phyloP scores from a whole-genome alignment of 2,113 vertebrate species.

The Cinclus mexicanus region DNA sequence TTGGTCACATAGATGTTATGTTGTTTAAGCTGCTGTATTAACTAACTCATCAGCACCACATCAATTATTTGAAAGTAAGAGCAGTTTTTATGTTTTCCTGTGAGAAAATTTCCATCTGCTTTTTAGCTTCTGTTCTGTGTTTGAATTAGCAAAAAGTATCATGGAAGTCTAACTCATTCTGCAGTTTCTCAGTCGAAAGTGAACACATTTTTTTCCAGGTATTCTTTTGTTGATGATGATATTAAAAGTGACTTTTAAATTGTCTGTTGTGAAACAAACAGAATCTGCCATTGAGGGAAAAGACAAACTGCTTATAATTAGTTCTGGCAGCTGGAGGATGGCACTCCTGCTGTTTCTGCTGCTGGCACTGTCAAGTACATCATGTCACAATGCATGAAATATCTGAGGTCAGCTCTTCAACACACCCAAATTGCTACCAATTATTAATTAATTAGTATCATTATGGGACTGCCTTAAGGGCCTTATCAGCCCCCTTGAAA shows the following conservation, averaged over 20 bases:
- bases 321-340: conserved; percentile 65
- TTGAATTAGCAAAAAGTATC: background rate
- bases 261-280: conserved; percentile 42
- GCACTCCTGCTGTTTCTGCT: conserved; percentile 66
- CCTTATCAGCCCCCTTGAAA: background rate
- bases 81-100: background rate
- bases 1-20: background rate
- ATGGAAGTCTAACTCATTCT: background rate
- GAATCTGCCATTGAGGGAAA: conserved; percentile 23
- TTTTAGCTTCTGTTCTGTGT: background rate
- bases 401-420: conserved; percentile 53
- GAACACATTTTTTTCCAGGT: background rate
- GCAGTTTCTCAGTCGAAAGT: background rate
- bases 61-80: background rate
- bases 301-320: conserved; percentile 65
- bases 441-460: conserved; percentile 67
- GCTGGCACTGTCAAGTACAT: conserved; percentile 60
- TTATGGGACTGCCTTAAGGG: conserved; percentile 29
- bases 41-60: background rate
- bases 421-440: conserved; percentile 48
- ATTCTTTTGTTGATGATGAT: conserved; percentile 24
- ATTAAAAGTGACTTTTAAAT: conserved; percentile 58
- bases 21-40: background rate
- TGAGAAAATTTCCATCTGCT: background rate
- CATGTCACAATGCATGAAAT: conserved; percentile 55